Conservation (phyloP, 1,140 invertebrate species). For the Drosophila pachea region DNA sequence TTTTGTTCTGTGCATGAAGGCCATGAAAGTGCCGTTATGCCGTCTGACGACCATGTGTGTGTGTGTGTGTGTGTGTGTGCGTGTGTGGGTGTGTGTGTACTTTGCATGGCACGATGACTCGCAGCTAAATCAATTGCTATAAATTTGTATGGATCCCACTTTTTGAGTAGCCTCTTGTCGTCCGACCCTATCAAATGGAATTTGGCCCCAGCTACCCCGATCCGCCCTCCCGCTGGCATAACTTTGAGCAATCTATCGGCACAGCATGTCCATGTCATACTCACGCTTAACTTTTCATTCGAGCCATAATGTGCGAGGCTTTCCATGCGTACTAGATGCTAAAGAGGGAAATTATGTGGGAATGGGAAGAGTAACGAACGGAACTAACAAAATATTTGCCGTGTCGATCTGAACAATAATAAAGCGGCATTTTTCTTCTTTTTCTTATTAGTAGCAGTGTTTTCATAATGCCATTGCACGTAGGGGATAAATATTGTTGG, state of each 20-base stretch:
- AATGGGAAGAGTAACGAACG: neutral
- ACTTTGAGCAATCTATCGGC: slow-evolving; percentile 43
- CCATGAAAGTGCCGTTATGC: neutral
- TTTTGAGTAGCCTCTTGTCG: slow-evolving; percentile 34
- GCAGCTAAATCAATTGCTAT: slow-evolving; percentile 63
- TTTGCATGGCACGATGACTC: slow-evolving; percentile 46
- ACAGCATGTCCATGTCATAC: slow-evolving; percentile 10
- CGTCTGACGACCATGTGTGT: slow-evolving; percentile 7
- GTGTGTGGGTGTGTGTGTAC: slow-evolving; percentile 24
- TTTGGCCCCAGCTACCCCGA: slow-evolving; percentile 9
- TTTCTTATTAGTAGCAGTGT: neutral
- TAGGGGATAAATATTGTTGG: slow-evolving; percentile 28
- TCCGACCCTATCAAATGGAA: slow-evolving; percentile 26
- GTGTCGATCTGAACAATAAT: slow-evolving; percentile 53
- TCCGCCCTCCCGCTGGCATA: too few species aligned
- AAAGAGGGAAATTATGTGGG: slow-evolving; percentile 69
- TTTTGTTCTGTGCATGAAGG: slow-evolving; percentile 32
- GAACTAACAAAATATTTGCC: slow-evolving; percentile 61
- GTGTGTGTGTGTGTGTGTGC: slow-evolving; percentile 6
- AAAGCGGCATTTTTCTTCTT: slow-evolving; percentile 53
- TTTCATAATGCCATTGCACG: slow-evolving; percentile 29
- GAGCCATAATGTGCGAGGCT: slow-evolving; percentile 31
- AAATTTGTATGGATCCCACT: slow-evolving; percentile 72
- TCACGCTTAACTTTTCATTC: slow-evolving; percentile 38
- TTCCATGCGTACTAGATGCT: slow-evolving; percentile 63